Base-by-base conservation (phyloP, 1,140 invertebrate species). In the Elysia chlorotica region DNA sequence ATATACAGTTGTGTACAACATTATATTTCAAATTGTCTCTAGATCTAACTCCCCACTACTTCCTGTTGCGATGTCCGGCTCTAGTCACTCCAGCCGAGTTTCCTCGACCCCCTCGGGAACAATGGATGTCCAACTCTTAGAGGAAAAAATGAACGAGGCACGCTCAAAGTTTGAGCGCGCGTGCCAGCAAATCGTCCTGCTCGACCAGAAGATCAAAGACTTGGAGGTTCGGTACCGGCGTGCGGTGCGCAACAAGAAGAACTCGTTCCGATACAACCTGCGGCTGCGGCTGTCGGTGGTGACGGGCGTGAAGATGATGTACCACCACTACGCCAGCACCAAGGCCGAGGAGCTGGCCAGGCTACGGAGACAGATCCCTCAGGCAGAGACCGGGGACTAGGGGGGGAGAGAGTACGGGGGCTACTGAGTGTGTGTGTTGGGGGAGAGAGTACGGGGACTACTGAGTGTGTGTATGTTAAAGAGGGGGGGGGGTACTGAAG, bases 301-400 rank as follows among this genome's bases (percentile, higher is more conserved):
- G 28, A 85, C 84, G 10, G 84, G 84, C 10, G 82, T 85, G 2
- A 85, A 85, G 75, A 85, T 85, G 84, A 85, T 85, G 84, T 85
- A 85, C 72, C 84, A 85, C 74, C 84, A 85, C 74, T 84, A 83
- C 71, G 82, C 81, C 21, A 85, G 83, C 77, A 83, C 81, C 5
- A 85, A 85, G 76, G 83, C 84, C 0, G 84, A 85, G 28, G 84
- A 85, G 73, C 67, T 83, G 23, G 67, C 74, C 37, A 69, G 75
- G 30, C 63, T 82, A 31, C 74, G 80, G 30, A 65, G 79, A 28
- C 21, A 38, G n/a, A 38, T 63, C 19, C 59, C 57, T 21, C 17
- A 33, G 6, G 59, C 30, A 14, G 69, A 59, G 33, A n/a, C n/a
- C n/a, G n/a, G n/a, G n/a, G n/a, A n/a, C n/a, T n/a, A n/a, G n/a